Conservation (phyloP, 2,888 invertebrate genomes). For the Lochmaea crataegi region DNA sequence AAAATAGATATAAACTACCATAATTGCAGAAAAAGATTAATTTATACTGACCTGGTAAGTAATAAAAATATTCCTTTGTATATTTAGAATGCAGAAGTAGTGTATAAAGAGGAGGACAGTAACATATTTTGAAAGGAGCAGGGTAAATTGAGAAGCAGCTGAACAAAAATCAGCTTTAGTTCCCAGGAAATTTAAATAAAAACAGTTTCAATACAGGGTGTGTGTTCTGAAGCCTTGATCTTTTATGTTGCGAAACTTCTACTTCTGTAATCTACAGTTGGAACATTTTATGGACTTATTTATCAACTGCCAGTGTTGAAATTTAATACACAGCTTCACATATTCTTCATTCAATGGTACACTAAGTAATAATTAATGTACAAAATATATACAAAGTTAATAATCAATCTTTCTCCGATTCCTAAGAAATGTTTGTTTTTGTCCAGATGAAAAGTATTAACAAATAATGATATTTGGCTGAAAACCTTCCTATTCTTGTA, state of each 20-base stretch:
- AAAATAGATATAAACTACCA: slow-evolving; percentile 5
- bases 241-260: neutral
- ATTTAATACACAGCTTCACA: no score
- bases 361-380: neutral
- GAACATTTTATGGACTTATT: neutral
- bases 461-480: no score
- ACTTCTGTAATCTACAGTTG: neutral
- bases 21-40: neutral
- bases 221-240: neutral
- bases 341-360: neutral
- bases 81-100: neutral
- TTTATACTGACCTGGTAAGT: neutral
- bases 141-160: no score
- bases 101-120: no score
- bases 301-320: neutral
- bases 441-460: no score
- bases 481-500: no score
- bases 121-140: no score
- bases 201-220: no score
- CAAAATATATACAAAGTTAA: slow-evolving; percentile 1
- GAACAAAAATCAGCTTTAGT: no score
- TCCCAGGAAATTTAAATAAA: no score
- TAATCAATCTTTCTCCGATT: neutral
- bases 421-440: no score
- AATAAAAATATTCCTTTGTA: neutral